These are phyloP conservation scores for Cheilosia pagana DNA, from an alignment of 2,888 invertebrate genomes.

Conservation along the genomic window DNA sequence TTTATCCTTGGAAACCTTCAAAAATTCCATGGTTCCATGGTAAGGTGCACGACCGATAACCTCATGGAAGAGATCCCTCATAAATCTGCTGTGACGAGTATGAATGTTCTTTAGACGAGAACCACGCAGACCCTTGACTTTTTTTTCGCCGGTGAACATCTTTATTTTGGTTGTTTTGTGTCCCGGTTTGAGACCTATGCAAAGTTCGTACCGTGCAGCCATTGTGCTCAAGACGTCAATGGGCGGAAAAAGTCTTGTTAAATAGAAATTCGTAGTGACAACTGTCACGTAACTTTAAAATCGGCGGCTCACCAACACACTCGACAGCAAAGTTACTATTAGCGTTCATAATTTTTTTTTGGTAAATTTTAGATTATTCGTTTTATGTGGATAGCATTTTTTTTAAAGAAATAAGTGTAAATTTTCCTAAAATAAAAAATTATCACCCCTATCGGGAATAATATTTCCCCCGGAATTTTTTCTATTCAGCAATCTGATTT, in stretches of 20 bases:
- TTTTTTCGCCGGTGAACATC: constrained; percentile 89
- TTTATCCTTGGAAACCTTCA: constrained; percentile 99
- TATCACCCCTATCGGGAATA: too few species aligned
- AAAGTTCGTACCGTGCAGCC: constrained; percentile 91
- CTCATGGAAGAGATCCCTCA: constrained; percentile 97
- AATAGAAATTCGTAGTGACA: too few species aligned
- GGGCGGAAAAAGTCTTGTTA: constrained; percentile 71
- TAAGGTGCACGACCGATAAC: constrained; percentile 99
- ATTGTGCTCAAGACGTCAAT: constrained; percentile 82
- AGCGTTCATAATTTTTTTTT: too few species aligned
- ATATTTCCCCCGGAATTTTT: too few species aligned
- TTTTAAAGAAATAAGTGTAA: too few species aligned
- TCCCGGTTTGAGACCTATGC: constrained; percentile 97
- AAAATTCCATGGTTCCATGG: constrained; percentile 99
- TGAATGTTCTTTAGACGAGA: constrained; percentile 95
- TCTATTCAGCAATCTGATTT: too few species aligned
- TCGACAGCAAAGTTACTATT: too few species aligned
- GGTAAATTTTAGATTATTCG: too few species aligned
- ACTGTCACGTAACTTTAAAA: too few species aligned
- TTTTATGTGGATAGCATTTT: too few species aligned
- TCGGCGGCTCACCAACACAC: too few species aligned
- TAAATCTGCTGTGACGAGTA: constrained; percentile 97
- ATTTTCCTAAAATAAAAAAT: too few species aligned
- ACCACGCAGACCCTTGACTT: constrained; percentile 90
- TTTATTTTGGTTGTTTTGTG: constrained; percentile 96